These are phyloP conservation scores for Oncopeltus fasciatus DNA, from an alignment of 1,140 invertebrate genomes.

Conservation along the genomic window DNA sequence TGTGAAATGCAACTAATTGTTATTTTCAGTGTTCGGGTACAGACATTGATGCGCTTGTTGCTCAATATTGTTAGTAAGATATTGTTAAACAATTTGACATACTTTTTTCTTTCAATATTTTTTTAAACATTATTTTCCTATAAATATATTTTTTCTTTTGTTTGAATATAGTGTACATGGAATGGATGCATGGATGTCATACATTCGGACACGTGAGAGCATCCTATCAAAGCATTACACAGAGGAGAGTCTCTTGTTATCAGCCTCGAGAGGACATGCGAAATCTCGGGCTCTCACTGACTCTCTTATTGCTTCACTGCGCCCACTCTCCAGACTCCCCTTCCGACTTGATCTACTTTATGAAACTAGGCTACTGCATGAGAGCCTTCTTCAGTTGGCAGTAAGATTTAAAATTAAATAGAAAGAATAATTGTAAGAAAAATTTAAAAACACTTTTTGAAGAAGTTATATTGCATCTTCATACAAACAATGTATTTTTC, in stretches of 20 bases:
- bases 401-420: no score
- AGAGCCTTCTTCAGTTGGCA: slow-evolving; percentile 53
- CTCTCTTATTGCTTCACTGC: slow-evolving; percentile 52
- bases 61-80: no score
- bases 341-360: slow-evolving; percentile 69
- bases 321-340: slow-evolving; percentile 57
- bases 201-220: slow-evolving; percentile 63
- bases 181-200: slow-evolving; percentile 72
- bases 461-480: no score
- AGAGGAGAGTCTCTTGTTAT: slow-evolving; percentile 50
- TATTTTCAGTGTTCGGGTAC: no score
- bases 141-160: neutral
- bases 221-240: slow-evolving; percentile 69
- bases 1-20: no score
- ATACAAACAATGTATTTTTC: no score
- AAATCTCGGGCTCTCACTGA: slow-evolving; percentile 50
- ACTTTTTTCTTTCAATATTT: neutral
- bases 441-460: no score
- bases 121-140: neutral
- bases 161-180: slow-evolving; percentile 49
- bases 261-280: slow-evolving; percentile 46
- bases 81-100: neutral
- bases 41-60: no score
- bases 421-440: no score
- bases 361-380: slow-evolving; percentile 58